Percentiles rank a stretch among this genome's conserved stretches.
Conservation (phyloP, 2,797 vertebrate species). For the Antrozous pallidus region DNA sequence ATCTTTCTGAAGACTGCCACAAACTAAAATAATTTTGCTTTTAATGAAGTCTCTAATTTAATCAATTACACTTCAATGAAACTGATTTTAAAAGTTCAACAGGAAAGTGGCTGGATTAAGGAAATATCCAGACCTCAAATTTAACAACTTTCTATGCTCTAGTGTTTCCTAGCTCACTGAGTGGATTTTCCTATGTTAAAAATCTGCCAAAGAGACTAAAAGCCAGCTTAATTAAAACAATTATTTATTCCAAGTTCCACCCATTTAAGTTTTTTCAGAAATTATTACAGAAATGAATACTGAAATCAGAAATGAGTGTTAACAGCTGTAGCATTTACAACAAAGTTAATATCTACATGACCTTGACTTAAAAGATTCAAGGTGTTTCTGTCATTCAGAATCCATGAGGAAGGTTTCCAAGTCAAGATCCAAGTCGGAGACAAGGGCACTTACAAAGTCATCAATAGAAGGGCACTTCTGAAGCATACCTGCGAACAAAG, state of each 20-base stretch:
- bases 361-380: background rate
- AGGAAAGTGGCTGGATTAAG: background rate
- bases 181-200: background rate
- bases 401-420: slow-evolving; percentile 95
- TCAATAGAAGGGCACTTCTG: slow-evolving; percentile 91
- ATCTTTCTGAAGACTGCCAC: background rate
- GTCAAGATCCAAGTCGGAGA: slow-evolving; percentile 93
- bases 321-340: background rate
- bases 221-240: slow-evolving; percentile 46
- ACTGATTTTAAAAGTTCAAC: background rate
- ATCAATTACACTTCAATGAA: background rate
- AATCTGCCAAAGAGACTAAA: slow-evolving; percentile 8
- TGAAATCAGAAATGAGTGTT: slow-evolving; percentile 10
- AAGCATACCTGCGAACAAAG: slow-evolving; percentile 90
- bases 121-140: background rate
- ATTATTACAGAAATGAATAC: slow-evolving; percentile 38
- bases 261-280: slow-evolving; percentile 39
- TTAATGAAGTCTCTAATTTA: slow-evolving; percentile 4
- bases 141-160: background rate
- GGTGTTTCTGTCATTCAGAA: slow-evolving; percentile 85
- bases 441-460: slow-evolving; percentile 94
- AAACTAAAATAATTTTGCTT: slow-evolving; percentile 2
- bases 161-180: background rate
- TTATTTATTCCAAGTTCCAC: slow-evolving; percentile 78
- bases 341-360: background rate